phyloP scores from a whole-genome alignment of 2,113 vertebrate genomes.

The Trogon surrucura region DNA sequence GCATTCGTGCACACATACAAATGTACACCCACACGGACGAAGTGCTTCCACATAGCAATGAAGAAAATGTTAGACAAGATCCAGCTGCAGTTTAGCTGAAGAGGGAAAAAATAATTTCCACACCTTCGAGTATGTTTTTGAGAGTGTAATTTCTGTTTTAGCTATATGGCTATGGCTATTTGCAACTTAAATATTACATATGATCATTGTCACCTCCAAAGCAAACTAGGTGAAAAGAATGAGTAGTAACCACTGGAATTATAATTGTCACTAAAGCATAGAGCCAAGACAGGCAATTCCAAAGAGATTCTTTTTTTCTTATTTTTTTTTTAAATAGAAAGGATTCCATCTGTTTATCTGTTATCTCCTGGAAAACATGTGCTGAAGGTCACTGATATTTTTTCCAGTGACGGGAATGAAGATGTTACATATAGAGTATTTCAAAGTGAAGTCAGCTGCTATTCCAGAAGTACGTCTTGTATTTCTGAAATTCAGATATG shows the following conservation, averaged over 20 bases:
- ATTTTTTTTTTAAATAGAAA: not conserved
- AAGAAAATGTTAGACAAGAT: not conserved
- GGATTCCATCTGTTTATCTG: not conserved
- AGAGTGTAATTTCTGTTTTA: slow-evolving; percentile 23
- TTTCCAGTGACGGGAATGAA: not conserved
- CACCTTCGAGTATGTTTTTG: not conserved
- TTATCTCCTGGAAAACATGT: not conserved
- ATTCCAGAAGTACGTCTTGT: not conserved
- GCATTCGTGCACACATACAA: not conserved
- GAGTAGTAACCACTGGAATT: slow-evolving; percentile 17
- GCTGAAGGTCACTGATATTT: not conserved
- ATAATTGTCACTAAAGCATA: not conserved
- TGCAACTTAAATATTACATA: slow-evolving; percentile 17
- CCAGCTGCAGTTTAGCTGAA: not conserved
- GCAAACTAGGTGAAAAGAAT: slow-evolving; percentile 29
- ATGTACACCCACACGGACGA: not conserved
- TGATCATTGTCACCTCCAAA: slow-evolving; percentile 5
- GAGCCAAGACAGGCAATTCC: not conserved
- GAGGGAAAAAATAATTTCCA: not conserved
- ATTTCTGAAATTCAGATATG: not conserved
- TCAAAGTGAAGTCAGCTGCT: not conserved
- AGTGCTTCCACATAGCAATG: not conserved
- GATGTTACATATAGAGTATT: not conserved
- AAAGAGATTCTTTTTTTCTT: not conserved
- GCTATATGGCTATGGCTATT: not conserved